phyloP scores from a whole-genome alignment of 2,113 vertebrate species.

The Zosterops hypoxanthus region DNA sequence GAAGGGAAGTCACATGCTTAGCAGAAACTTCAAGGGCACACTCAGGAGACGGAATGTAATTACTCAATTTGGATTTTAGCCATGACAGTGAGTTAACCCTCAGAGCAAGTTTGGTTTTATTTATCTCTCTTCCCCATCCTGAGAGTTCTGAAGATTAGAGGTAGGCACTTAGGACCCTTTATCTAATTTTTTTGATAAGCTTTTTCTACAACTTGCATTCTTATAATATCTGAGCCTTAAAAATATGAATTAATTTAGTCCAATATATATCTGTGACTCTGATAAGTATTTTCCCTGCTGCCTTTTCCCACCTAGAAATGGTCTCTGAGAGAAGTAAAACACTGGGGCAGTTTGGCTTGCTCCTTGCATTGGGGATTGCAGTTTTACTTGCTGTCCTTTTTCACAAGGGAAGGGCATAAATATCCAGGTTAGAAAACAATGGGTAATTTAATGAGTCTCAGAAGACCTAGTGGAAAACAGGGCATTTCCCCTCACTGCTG shows the following conservation, averaged over 20 bases:
- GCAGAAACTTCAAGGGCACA: conserved; percentile 59
- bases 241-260: not conserved
- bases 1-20: conserved; percentile 47
- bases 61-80: conserved; percentile 64
- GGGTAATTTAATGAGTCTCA: not conserved
- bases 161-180: not conserved
- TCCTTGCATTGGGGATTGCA: not conserved
- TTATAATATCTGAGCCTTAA: not conserved
- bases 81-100: conserved; percentile 59
- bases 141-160: not conserved
- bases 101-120: conserved; percentile 51
- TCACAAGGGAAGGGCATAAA: not conserved
- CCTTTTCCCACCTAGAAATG: not conserved
- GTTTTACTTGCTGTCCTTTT: not conserved
- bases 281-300: not conserved
- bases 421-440: not conserved
- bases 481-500: not conserved
- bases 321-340: not conserved
- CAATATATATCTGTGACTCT: not conserved
- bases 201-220: not conserved
- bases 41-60: conserved; percentile 54
- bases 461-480: not conserved
- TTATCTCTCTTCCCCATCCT: conserved; percentile 14
- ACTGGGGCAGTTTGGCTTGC: not conserved
- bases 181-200: conserved; percentile 27